Conservation (phyloP, 2,888 invertebrate genomes). For the Synergus gifuensis region DNA sequence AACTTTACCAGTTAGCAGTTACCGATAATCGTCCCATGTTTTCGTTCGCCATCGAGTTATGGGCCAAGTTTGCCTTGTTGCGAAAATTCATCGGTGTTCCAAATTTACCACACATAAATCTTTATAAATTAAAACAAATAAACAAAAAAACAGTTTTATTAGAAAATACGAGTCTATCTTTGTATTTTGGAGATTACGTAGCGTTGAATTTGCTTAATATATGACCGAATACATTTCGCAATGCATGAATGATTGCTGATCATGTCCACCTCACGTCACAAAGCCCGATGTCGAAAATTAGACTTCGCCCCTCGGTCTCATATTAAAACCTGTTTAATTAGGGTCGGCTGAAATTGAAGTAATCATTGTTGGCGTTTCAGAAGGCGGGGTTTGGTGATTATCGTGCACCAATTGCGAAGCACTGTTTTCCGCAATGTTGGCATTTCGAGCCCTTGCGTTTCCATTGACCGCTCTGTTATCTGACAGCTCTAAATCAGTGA, state of each 20-base stretch:
- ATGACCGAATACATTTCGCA: background rate
- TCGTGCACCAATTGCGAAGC: slow-evolving; percentile 44
- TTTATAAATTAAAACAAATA: background rate
- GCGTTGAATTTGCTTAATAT: background rate
- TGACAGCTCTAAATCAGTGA: no score
- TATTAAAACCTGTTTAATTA: slow-evolving; percentile 38
- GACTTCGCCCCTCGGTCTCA: background rate
- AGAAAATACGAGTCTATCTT: no score
- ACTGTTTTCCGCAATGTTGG: slow-evolving; percentile 42
- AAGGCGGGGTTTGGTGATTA: slow-evolving; percentile 43
- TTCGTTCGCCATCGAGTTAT: slow-evolving; percentile 29
- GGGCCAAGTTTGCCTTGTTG: slow-evolving; percentile 16
- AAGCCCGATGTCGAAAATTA: slow-evolving; percentile 7
- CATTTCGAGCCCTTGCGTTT: slow-evolving; percentile 44
- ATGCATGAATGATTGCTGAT: background rate
- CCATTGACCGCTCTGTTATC: slow-evolving; percentile 19
- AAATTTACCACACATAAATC: background rate
- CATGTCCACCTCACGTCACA: background rate
- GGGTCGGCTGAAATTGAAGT: slow-evolving; percentile 21
- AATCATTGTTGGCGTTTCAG: slow-evolving; percentile 3
- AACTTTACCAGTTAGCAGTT: slow-evolving; percentile 71
- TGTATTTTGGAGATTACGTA: background rate
- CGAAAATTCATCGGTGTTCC: background rate
- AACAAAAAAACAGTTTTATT: no score
- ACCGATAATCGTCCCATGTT: slow-evolving; percentile 66